Percentiles rank a stretch among this genome's conserved stretches.
Conservation (phyloP, 2,797 vertebrate species). For the Oryzias dopingdopingensis region DNA sequence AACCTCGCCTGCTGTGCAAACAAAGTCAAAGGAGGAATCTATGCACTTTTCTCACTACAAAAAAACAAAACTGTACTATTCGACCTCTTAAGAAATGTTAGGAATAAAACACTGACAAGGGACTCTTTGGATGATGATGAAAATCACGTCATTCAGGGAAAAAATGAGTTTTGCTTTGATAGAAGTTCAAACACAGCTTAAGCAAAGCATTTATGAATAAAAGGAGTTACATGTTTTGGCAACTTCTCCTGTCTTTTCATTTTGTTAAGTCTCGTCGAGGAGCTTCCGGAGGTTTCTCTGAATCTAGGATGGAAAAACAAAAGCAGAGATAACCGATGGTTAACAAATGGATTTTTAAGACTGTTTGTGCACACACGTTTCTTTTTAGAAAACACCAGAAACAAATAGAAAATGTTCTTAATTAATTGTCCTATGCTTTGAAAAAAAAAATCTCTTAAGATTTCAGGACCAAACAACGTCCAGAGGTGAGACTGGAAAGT, state of each 20-base stretch:
- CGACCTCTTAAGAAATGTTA: slow-evolving; percentile 59
- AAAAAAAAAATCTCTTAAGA: too few relatives aligned
- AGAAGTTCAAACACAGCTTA: slow-evolving; percentile 1
- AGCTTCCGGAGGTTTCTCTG: slow-evolving; percentile 71
- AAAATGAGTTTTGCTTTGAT: too few relatives aligned
- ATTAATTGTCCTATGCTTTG: too few relatives aligned
- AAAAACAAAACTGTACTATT: slow-evolving; percentile 25
- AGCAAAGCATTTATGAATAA: slow-evolving; percentile 26
- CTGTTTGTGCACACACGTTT: too few relatives aligned
- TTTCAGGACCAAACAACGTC: too few relatives aligned
- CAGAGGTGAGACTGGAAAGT: too few relatives aligned
- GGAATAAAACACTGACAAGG: slow-evolving; percentile 42
- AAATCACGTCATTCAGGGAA: too few relatives aligned
- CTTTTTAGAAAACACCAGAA: too few relatives aligned
- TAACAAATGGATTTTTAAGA: too few relatives aligned
- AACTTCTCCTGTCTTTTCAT: neutral
- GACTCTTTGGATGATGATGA: slow-evolving; percentile 44
- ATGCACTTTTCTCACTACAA: slow-evolving; percentile 52
- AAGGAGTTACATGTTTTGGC: slow-evolving; percentile 24
- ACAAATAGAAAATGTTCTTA: too few relatives aligned
- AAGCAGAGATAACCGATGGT: neutral
- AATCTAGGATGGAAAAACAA: slow-evolving; percentile 48
- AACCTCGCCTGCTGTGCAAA: neutral
- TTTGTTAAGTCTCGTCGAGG: slow-evolving; percentile 68
- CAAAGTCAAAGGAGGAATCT: slow-evolving; percentile 3